Evolutionary conservation across 2,888 invertebrate genomes (phyloP).

Genomic region (Empis stercorea): DNA sequence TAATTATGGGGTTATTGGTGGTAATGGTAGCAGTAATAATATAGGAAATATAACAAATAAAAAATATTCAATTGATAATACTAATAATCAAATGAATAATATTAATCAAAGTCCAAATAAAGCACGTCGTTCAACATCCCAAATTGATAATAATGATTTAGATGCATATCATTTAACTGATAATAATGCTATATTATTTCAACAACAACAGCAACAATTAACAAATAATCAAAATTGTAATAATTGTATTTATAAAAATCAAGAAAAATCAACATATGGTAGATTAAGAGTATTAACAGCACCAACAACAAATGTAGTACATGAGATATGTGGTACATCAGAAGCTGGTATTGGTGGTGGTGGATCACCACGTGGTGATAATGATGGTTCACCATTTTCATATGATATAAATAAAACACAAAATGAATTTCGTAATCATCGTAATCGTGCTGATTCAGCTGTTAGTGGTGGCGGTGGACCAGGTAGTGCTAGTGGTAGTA

Average conservation of each 20-base stretch:
- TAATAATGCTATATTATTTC: conserved; percentile 9
- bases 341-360: conserved; percentile 18
- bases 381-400: conserved; percentile 22
- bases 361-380: conserved; percentile 20
- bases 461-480: conserved; percentile 11
- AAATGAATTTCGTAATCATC: conserved; percentile 9
- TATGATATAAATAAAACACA: conserved; percentile 16
- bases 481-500: conserved; percentile 13
- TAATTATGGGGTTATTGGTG: conserved; percentile 8
- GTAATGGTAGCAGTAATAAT: conserved; percentile 5
- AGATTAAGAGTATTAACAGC: conserved; percentile 57
- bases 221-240: neutral
- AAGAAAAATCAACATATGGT: conserved; percentile 56
- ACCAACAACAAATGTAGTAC: conserved; percentile 46
- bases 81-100: conserved; percentile 6
- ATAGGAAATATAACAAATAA: conserved; percentile 9
- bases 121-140: conserved; percentile 17
- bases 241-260: conserved; percentile 14
- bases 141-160: conserved; percentile 16
- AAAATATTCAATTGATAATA: conserved; percentile 5
- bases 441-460: conserved; percentile 6
- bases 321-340: conserved; percentile 25
- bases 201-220: neutral
- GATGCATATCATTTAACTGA: conserved; percentile 13
- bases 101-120: conserved; percentile 14